Conservation (phyloP, 2,797 vertebrate species). For the Sparidentex hasta region DNA sequence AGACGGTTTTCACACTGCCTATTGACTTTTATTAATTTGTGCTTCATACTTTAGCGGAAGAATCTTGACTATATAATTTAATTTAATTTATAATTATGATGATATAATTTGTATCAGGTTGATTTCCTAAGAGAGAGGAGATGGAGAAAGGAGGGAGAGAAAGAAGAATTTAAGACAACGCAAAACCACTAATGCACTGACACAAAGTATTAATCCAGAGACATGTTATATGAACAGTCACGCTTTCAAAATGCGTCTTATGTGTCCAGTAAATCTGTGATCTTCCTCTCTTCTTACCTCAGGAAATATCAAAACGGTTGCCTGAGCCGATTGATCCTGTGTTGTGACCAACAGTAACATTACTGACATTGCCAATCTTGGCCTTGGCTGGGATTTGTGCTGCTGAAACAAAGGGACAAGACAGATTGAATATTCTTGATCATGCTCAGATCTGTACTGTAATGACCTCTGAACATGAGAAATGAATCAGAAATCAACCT, state of each 20-base stretch:
- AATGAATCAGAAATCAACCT: not conserved
- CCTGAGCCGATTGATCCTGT: constrained; percentile 11
- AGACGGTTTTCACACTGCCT: not conserved
- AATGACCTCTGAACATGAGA: not conserved
- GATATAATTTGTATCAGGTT: too few species aligned
- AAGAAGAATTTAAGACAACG: not conserved
- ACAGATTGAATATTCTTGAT: not conserved
- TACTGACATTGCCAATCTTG: constrained; percentile 1
- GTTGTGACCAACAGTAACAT: constrained; percentile 18
- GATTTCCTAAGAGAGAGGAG: not conserved
- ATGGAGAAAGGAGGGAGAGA: not conserved
- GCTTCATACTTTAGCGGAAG: not conserved
- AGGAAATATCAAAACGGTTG: constrained; percentile 6
- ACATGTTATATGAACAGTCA: not conserved
- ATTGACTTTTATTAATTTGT: not conserved
- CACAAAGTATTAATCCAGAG: not conserved
- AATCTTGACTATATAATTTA: not conserved
- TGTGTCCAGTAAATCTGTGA: not conserved
- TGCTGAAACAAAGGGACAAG: not conserved
- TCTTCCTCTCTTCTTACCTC: not conserved
- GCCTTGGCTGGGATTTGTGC: not conserved
- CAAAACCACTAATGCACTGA: not conserved
- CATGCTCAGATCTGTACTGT: not conserved
- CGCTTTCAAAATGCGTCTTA: not conserved
- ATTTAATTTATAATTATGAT: not conserved